Percentiles rank a stretch among this genome's conserved stretches.
These are phyloP conservation scores for Falco cherrug DNA, from an alignment of 2,797 vertebrate genomes.

Conservation along the genomic window DNA sequence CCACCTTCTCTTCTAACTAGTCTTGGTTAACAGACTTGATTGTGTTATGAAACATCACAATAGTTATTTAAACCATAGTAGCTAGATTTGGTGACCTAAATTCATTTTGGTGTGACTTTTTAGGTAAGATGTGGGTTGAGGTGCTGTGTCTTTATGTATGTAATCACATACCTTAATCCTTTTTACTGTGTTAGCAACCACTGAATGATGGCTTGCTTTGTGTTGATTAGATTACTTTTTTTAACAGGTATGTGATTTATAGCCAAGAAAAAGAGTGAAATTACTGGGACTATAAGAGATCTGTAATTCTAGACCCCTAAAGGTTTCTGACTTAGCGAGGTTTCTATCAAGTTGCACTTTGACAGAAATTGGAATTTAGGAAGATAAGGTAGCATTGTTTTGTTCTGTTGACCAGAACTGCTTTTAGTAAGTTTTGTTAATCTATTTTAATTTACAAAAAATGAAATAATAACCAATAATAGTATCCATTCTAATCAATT, in stretches of 20 bases:
- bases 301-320: not conserved
- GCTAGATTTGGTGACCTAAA: not conserved
- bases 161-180: not conserved
- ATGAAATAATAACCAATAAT: not conserved
- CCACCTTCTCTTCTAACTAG: not conserved
- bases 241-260: rapidly evolving
- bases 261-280: not conserved
- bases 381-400: not conserved
- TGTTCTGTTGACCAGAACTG: not conserved
- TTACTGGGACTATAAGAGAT: not conserved
- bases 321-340: not conserved
- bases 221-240: not conserved
- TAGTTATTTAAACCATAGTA: not conserved
- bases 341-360: not conserved
- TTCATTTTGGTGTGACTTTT: not conserved
- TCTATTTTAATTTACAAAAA: not conserved
- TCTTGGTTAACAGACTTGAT: not conserved
- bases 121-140: not conserved
- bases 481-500: not conserved
- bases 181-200: not conserved
- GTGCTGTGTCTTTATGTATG: rapidly evolving
- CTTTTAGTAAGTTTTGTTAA: not conserved
- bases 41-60: not conserved
- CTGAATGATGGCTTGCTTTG: not conserved
- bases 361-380: not conserved